These are phyloP conservation scores for Clitarchus hookeri DNA, from an alignment of 2,888 invertebrate species.

Conservation along the genomic window DNA sequence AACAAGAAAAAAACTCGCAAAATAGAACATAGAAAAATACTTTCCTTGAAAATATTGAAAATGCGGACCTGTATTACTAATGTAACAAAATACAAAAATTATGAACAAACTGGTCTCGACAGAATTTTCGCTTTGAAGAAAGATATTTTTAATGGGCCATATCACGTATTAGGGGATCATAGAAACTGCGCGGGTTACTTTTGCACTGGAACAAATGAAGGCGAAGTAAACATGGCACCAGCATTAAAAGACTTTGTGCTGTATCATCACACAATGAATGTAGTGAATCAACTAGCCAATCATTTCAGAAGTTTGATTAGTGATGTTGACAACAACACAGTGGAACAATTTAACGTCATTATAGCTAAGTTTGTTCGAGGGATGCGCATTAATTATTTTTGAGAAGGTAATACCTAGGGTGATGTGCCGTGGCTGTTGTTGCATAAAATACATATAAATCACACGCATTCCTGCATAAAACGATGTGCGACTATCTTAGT, in stretches of 20 bases:
- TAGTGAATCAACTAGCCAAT: constrained; percentile 20
- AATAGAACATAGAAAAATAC: background rate
- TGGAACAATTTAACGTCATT: constrained; percentile 24
- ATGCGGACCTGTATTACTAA: background rate
- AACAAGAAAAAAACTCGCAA: background rate
- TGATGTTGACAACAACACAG: too few relatives aligned
- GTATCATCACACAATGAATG: constrained; percentile 11
- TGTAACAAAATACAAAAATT: background rate
- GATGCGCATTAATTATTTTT: constrained; percentile 31
- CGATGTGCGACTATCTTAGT: background rate
- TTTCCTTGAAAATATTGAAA: background rate
- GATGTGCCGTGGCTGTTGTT: too few relatives aligned
- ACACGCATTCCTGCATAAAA: background rate
- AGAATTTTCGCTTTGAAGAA: background rate
- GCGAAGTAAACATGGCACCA: too few relatives aligned
- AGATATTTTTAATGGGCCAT: too few relatives aligned
- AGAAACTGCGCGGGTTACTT: too few relatives aligned
- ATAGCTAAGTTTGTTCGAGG: constrained; percentile 33
- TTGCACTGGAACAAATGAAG: too few relatives aligned
- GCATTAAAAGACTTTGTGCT: constrained; percentile 12
- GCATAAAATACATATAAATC: background rate
- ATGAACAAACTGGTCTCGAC: background rate
- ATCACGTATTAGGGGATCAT: too few relatives aligned
- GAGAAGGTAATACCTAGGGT: constrained; percentile 31
- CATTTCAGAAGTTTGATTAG: constrained; percentile 32